Evolutionary conservation across 2,113 vertebrate species (phyloP), one percentile per base, ranked within the genome.

Genomic region (Stomatorhinus ivindoensis): DNA sequence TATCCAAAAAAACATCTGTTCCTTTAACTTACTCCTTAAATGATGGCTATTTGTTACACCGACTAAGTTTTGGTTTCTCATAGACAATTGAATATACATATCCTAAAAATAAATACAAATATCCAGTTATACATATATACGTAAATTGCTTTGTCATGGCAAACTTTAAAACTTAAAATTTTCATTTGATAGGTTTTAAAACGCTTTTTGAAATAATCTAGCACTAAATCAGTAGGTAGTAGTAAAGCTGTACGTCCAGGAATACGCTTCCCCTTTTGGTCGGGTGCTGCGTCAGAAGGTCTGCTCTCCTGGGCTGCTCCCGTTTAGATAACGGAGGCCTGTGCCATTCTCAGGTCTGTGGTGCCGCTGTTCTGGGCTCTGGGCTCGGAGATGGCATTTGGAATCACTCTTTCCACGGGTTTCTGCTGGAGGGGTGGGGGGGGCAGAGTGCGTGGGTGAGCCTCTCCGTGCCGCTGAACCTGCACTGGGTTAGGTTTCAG

Each of bases 251-350:
- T 7, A 69, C 31, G 44, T 47, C 44, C 82, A 84, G 82, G 24
- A 44, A 84, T 84, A 84, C 24, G n/a, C 21, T 84, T 84, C 42
- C 82, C 44, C 44, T 84, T 84, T n/a, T 84, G 82, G 82, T 84
- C 44, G 48, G 19, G 44, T 17, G 8, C 9, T 84, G 7, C 47
- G 24, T 84, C 44, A 47, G 7, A 84, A 5, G 73, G 35, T 39
- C 35, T 39, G 35, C 35, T 39, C 6, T 31, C 69, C 69, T 0
- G 69, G 35, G 31, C 69, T 42, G 73, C 42, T 80, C 73, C 73
- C 13, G 15, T 80, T 80, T 42, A 42, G 35, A 80, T 80, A 80
- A 80, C 0, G 10, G 35, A 35, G 17, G 73, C 35, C 73, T 42
- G 73, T 39, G 69, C 31, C 69, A 76, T 76, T 76, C 13, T 17